These are phyloP conservation scores for Phyto melanocephala DNA, from an alignment of 2,888 invertebrate genomes.

Conservation along the genomic window DNA sequence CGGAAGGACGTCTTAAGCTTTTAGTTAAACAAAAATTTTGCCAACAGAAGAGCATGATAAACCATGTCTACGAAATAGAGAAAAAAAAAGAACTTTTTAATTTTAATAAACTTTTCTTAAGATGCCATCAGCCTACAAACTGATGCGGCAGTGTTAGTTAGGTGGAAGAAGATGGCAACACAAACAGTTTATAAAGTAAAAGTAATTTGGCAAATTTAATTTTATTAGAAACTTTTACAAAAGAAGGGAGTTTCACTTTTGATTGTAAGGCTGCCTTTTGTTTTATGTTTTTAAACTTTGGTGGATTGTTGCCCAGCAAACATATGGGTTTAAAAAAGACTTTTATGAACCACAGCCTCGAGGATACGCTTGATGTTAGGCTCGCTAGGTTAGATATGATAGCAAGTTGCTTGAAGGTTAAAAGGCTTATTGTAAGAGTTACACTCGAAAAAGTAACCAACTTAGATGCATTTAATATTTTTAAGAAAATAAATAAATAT, in stretches of 20 bases:
- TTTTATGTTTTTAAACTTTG: too few species aligned
- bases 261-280: neutral
- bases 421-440: too few species aligned
- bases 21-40: neutral
- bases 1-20: constrained; percentile 13
- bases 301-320: too few species aligned
- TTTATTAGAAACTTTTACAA: constrained; percentile 53
- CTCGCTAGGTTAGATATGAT: too few species aligned
- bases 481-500: too few species aligned
- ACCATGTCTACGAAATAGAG: neutral
- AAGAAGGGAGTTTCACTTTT: constrained; percentile 32
- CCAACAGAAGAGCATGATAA: neutral
- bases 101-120: constrained; percentile 35
- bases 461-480: too few species aligned
- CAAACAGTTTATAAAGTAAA: constrained; percentile 41
- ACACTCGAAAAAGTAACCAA: too few species aligned
- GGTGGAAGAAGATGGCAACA: neutral
- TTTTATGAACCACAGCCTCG: too few species aligned
- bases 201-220: constrained; percentile 59
- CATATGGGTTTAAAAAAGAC: too few species aligned
- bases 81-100: constrained; percentile 20
- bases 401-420: too few species aligned
- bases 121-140: constrained; percentile 21
- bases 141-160: too few species aligned
- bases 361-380: too few species aligned